These are phyloP conservation scores for Acanthurus leucopareius DNA, from an alignment of 2,797 vertebrate species.

Conservation along the genomic window DNA sequence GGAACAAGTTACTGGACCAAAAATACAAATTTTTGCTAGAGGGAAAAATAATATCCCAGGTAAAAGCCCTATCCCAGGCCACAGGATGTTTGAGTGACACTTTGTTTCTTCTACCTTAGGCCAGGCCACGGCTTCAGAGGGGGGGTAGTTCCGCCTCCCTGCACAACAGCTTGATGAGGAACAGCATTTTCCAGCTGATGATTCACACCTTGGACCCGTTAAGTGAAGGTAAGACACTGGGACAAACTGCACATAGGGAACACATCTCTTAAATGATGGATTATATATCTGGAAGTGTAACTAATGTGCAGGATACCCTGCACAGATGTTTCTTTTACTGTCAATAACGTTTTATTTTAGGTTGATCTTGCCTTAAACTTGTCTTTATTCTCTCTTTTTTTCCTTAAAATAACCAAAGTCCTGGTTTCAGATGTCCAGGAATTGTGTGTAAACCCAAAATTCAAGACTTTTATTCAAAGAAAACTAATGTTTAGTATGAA, in stretches of 20 bases:
- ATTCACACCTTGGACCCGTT: constrained; percentile 98
- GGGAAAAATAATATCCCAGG: background rate
- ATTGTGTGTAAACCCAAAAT: background rate
- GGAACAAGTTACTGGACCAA: constrained; percentile 6
- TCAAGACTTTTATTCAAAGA: background rate
- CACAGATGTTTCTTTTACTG: constrained; percentile 3
- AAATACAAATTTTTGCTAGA: background rate
- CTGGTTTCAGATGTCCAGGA: constrained; percentile 21
- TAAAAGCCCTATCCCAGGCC: constrained; percentile 1
- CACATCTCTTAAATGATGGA: background rate
- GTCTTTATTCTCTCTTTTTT: constrained; percentile 24
- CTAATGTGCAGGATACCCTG: background rate
- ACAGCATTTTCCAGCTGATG: constrained; percentile 99
- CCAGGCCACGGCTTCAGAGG: constrained; percentile 94
- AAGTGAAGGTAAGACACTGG: constrained; percentile 91
- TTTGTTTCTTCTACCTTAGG: constrained; percentile 81
- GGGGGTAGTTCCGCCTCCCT: constrained; percentile 98
- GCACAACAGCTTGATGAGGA: constrained; percentile 99
- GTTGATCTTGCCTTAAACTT: constrained; percentile 5
- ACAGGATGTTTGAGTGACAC: constrained; percentile 59
- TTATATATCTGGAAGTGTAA: background rate
- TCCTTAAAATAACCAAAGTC: constrained; percentile 17
- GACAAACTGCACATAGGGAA: constrained; percentile 6
- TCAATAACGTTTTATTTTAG: constrained; percentile 24
- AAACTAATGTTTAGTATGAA: background rate